Evolutionary conservation across 2,113 vertebrate species (phyloP).

Genomic region (Equus quagga): DNA sequence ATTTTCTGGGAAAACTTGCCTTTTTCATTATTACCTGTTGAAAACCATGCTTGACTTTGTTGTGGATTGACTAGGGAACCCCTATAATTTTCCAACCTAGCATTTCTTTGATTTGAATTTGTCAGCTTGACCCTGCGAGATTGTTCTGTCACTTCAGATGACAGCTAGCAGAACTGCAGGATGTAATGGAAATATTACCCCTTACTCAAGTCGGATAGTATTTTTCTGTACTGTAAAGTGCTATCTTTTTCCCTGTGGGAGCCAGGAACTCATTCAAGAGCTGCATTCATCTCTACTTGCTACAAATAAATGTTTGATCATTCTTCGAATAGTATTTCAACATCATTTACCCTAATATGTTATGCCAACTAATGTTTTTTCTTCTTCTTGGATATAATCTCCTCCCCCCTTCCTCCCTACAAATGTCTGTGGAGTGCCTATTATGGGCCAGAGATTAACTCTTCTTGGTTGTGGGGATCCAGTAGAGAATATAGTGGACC

Average conservation of each 20-base stretch:
- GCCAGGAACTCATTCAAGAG: neutral
- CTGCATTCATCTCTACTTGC: neutral
- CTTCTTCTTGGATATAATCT: neutral
- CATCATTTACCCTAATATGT: neutral
- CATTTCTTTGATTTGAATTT: constrained; percentile 47
- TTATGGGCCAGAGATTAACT: neutral
- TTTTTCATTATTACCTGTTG: neutral
- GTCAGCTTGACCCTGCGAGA: neutral
- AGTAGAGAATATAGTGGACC: neutral
- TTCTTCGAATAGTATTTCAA: constrained; percentile 7
- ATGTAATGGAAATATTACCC: neutral
- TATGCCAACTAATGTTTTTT: neutral
- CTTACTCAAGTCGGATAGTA: neutral
- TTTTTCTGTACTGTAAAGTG: neutral
- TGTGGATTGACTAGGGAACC: neutral
- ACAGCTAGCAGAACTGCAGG: neutral
- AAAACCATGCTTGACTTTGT: neutral
- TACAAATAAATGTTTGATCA: neutral
- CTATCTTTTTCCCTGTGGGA: neutral
- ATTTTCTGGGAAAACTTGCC: neutral
- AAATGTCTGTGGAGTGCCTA: neutral
- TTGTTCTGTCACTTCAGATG: neutral
- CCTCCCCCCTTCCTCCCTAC: neutral
- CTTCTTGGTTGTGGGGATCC: neutral
- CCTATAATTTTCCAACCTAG: constrained; percentile 36